These are phyloP conservation scores for Pseudomyrmex sp. DNA, from an alignment of 1,140 invertebrate species.

Conservation along the genomic window DNA sequence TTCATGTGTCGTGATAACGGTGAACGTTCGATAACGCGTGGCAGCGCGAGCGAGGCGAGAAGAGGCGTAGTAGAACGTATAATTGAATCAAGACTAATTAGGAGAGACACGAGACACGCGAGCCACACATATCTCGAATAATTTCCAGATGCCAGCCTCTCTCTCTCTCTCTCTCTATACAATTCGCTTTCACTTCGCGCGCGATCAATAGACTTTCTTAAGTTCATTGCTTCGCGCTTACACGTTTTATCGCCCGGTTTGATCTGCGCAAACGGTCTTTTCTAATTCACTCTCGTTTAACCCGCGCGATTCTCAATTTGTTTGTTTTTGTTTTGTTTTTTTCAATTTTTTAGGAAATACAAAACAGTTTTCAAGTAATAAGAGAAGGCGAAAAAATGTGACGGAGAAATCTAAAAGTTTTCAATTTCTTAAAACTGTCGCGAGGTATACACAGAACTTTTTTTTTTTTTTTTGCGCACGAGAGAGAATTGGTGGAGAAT, in stretches of 20 bases:
- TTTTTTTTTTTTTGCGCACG: too few species aligned
- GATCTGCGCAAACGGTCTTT: too few species aligned
- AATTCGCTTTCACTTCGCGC: background rate
- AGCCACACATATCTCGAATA: constrained; percentile 69
- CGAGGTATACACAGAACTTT: too few species aligned
- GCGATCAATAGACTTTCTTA: constrained; percentile 1
- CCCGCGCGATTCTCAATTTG: too few species aligned
- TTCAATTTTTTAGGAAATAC: too few species aligned
- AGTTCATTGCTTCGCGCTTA: background rate
- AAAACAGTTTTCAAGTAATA: too few species aligned
- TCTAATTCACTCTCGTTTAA: too few species aligned
- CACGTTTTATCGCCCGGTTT: too few species aligned
- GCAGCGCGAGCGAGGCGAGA: constrained; percentile 13
- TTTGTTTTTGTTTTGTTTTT: too few species aligned
- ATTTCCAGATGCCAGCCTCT: constrained; percentile 39
- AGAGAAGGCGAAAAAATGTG: too few species aligned
- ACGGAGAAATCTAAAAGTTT: too few species aligned
- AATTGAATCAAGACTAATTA: constrained; percentile 79
- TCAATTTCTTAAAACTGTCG: too few species aligned
- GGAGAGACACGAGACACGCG: constrained; percentile 78
- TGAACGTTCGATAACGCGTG: constrained; percentile 22
- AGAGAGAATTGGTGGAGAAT: background rate
- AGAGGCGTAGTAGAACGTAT: constrained; percentile 67
- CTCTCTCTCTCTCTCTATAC: background rate
- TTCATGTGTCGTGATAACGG: constrained; percentile 10